These are phyloP conservation scores for Drosophila trichaetosa DNA, from an alignment of 2,888 invertebrate species.

Conservation along the genomic window DNA sequence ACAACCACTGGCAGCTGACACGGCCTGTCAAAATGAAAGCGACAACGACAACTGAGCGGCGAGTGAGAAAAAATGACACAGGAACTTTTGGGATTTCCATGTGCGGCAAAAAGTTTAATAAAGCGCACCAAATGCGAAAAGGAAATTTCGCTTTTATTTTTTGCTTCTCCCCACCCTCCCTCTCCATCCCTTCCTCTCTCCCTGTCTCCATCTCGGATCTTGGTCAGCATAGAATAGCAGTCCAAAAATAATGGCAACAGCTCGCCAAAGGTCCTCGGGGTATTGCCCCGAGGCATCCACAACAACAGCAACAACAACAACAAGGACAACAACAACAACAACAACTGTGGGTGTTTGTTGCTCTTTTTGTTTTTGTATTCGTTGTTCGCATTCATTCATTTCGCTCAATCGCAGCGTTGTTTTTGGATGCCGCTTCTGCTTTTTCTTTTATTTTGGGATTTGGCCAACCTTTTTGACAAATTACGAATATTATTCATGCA, in stretches of 20 bases:
- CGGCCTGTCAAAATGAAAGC: conserved; percentile 75
- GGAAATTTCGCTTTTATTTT: conserved; percentile 79
- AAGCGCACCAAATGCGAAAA: conserved; percentile 81
- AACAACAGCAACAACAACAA: conserved; percentile 18
- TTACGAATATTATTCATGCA: conserved; percentile 82
- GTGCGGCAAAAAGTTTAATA: conserved; percentile 76
- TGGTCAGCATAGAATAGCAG: conserved; percentile 59
- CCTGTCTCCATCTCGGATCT: conserved; percentile 4
- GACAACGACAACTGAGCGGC: conserved; percentile 66
- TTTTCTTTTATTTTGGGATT: conserved; percentile 71
- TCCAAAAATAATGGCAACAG: conserved; percentile 78
- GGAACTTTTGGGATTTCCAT: conserved; percentile 81
- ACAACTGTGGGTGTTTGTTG: conserved; percentile 42
- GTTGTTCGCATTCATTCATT: conserved; percentile 53
- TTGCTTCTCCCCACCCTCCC: neutral
- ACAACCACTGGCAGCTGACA: conserved; percentile 57
- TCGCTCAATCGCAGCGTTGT: conserved; percentile 74
- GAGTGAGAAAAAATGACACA: conserved; percentile 72
- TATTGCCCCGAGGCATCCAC: conserved; percentile 60
- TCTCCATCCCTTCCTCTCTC: neutral
- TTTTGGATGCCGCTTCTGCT: conserved; percentile 64
- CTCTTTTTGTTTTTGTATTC: conserved; percentile 40
- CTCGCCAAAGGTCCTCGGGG: conserved; percentile 80
- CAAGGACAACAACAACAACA: conserved; percentile 15
- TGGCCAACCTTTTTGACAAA: conserved; percentile 81